Conservation (phyloP, 2,888 invertebrate genomes). For the Andrena bicolor region DNA sequence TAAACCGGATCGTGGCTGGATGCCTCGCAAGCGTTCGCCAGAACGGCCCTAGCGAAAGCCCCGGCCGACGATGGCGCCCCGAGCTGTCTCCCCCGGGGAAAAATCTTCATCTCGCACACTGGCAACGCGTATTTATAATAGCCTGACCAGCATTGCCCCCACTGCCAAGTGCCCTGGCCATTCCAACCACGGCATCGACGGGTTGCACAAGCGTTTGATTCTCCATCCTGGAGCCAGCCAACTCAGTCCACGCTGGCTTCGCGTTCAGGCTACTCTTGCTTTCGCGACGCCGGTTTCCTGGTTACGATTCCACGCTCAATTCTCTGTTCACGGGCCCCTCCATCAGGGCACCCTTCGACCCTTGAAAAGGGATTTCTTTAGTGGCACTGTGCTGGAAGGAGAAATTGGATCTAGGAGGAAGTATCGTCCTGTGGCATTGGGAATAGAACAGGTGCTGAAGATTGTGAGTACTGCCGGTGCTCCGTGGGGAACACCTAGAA, state of each 20-base stretch:
- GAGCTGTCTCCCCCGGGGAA: conserved; percentile 3
- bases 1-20: neutral
- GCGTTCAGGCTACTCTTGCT: conserved; percentile 73
- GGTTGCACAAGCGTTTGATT: conserved; percentile 78
- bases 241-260: conserved; percentile 78
- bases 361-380: neutral
- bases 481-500: neutral
- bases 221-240: conserved; percentile 65
- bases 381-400: neutral
- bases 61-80: neutral
- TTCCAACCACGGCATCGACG: conserved; percentile 61
- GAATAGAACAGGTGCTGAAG: neutral
- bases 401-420: neutral
- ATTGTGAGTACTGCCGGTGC: neutral
- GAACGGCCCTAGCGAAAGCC: neutral
- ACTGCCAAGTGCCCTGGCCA: conserved; percentile 46
- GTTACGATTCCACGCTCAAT: neutral
- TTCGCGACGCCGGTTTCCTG: conserved; percentile 55
- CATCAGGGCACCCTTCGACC: neutral
- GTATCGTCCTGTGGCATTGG: neutral
- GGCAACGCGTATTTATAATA: conserved; percentile 34
- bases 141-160: conserved; percentile 52
- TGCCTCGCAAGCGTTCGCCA: neutral
- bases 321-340: neutral
- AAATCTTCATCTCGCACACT: conserved; percentile 20